Evolutionary conservation across 2,113 vertebrate genomes (phyloP).

Genomic region (Struthio camelus): DNA sequence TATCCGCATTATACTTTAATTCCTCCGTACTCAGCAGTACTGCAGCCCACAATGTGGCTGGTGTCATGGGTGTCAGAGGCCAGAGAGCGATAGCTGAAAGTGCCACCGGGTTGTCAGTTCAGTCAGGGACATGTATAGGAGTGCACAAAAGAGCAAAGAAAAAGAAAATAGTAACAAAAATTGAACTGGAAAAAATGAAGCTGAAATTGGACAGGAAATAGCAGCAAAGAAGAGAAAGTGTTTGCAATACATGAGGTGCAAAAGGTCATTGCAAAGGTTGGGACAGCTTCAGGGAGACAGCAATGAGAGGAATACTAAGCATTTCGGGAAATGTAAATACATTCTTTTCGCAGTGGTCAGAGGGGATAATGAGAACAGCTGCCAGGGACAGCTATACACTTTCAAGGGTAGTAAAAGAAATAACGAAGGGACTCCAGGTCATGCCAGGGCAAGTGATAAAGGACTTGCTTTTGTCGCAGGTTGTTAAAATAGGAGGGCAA

Average conservation of each 20-base stretch:
- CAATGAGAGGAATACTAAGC: neutral
- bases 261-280: constrained; percentile 6
- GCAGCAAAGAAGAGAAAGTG: neutral
- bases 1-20: no score
- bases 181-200: neutral
- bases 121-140: neutral
- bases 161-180: neutral
- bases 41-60: neutral
- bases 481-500: neutral
- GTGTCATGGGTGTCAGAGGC: neutral
- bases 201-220: neutral
- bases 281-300: neutral
- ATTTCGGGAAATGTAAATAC: neutral
- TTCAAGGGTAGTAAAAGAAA: neutral
- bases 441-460: neutral
- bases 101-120: neutral
- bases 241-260: neutral
- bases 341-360: neutral
- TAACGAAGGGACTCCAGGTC: neutral
- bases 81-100: neutral
- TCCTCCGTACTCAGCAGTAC: neutral
- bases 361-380: neutral
- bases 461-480: neutral
- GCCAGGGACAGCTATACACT: neutral
- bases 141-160: neutral